A percentile compares a stretch with the other conserved stretches of the same genome.
Evolutionary conservation across 2,888 invertebrate genomes (phyloP).

Genomic region (Eristalis arbustorum): DNA sequence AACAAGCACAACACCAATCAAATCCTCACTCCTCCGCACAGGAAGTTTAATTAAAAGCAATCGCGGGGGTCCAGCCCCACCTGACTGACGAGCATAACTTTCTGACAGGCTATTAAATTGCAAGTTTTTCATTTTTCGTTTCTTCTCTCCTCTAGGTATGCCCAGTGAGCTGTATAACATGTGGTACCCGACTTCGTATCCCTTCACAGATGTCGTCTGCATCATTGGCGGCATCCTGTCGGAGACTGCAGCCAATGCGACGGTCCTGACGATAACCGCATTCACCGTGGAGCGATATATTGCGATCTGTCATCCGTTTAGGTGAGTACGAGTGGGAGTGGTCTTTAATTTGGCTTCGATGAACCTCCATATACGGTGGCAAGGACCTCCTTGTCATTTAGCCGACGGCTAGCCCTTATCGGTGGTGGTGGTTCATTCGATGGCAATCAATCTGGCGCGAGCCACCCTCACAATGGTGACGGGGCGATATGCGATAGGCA

Average conservation of each 20-base stretch:
- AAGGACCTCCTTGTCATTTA: conserved; percentile 11
- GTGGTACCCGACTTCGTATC: conserved; percentile 88
- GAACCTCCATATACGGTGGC: conserved; percentile 5
- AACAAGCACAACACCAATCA: conserved; percentile 1
- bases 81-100: conserved; percentile 26
- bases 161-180: conserved; percentile 89
- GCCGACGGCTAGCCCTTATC: not conserved
- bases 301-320: conserved; percentile 92
- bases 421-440: conserved; percentile 23
- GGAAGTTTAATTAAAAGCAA: conserved; percentile 59
- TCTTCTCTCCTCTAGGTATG: conserved; percentile 82
- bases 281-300: conserved; percentile 94
- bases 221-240: conserved; percentile 88
- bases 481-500: too few relatives aligned
- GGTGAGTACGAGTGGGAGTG: conserved; percentile 75
- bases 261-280: conserved; percentile 92
- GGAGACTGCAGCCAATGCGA: conserved; percentile 92
- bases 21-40: not conserved
- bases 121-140: conserved; percentile 18
- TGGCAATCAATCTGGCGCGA: conserved; percentile 53
- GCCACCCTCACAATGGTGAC: not conserved
- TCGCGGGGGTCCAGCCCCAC: not conserved
- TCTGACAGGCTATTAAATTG: conserved; percentile 54
- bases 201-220: conserved; percentile 89
- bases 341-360: not conserved